Evolutionary conservation across 2,113 vertebrate genomes (phyloP).

Genomic region (Phocoena phocoena): DNA sequence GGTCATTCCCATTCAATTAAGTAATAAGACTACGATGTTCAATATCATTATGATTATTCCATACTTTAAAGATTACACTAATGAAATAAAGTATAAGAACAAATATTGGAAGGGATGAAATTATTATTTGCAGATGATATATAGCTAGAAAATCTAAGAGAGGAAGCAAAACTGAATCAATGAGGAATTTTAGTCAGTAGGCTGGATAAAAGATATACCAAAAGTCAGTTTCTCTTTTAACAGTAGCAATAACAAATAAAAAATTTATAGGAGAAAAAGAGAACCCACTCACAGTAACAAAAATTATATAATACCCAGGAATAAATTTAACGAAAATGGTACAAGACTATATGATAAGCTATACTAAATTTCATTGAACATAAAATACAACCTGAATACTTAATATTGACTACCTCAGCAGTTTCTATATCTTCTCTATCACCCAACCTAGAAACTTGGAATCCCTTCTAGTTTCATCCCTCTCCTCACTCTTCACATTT

Average conservation of each 20-base stretch:
- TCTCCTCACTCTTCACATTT: background rate
- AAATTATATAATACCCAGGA: background rate
- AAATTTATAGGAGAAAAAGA: background rate
- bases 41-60: background rate
- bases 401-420: background rate
- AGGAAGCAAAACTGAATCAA: background rate
- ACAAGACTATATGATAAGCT: slow-evolving; percentile 3
- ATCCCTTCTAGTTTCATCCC: background rate
- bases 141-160: background rate
- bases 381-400: slow-evolving; percentile 8
- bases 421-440: background rate
- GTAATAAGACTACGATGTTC: background rate
- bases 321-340: slow-evolving; percentile 27
- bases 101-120: background rate
- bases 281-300: background rate
- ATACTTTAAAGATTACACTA: background rate
- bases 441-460: background rate
- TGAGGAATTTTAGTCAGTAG: slow-evolving; percentile 2
- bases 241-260: background rate
- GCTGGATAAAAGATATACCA: background rate
- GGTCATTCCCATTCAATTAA: background rate
- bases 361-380: background rate
- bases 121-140: background rate
- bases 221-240: slow-evolving; percentile 23
- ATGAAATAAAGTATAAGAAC: slow-evolving; percentile 19